Evolutionary conservation across 2,797 vertebrate species (phyloP).

Genomic region (Lacerta viridis): DNA sequence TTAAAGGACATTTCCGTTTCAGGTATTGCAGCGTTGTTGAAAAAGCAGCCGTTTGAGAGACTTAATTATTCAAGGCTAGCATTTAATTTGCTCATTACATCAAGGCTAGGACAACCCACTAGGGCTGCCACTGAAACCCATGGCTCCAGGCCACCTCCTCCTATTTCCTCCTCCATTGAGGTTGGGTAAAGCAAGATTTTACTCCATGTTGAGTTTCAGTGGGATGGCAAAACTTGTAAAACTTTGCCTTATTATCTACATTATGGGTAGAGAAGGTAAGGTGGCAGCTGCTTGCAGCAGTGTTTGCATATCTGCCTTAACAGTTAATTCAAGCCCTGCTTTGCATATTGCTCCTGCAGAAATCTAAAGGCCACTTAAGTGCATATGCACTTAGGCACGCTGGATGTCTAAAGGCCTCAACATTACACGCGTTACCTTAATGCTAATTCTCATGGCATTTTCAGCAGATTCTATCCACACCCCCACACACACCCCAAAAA

Average conservation of each 20-base stretch:
- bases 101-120: not conserved
- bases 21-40: not conserved
- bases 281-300: too few relatives aligned
- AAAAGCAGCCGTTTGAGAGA: not conserved
- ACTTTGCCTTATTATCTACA: not conserved
- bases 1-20: constrained; percentile 19
- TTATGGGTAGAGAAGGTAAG: too few relatives aligned
- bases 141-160: not conserved
- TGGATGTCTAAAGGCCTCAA: not conserved
- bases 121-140: not conserved
- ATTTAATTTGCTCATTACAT: constrained; percentile 12
- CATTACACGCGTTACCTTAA: not conserved
- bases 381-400: too few relatives aligned
- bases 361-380: not conserved
- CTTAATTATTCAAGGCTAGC: not conserved
- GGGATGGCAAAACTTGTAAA: not conserved
- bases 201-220: not conserved
- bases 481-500: not conserved
- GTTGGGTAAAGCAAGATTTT: not conserved
- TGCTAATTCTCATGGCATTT: not conserved
- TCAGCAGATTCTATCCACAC: too few relatives aligned
- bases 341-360: not conserved
- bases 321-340: not conserved
- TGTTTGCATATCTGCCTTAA: not conserved
- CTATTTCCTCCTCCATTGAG: not conserved